Evolutionary conservation across 2,888 invertebrate species (phyloP).

Genomic region (Agrochola circellaris): DNA sequence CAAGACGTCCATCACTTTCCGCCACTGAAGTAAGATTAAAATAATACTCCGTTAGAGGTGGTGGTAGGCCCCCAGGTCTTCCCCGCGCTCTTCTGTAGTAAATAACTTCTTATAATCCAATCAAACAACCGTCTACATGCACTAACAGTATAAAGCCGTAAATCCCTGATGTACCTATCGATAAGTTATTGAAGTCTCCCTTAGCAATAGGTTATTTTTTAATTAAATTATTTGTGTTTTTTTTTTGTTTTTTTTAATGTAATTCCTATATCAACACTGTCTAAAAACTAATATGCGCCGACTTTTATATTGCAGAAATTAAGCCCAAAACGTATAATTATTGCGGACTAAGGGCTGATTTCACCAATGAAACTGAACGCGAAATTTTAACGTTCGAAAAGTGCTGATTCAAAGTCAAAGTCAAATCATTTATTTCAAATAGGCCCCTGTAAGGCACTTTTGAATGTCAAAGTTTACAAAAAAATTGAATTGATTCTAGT

Average conservation of each 20-base stretch:
- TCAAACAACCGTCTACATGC: neutral
- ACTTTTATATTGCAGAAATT: neutral
- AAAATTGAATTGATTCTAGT: too few relatives aligned
- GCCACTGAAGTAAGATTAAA: too few relatives aligned
- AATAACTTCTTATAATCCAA: neutral
- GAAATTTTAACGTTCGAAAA: too few relatives aligned
- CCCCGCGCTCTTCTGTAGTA: neutral
- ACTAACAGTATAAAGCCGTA: neutral
- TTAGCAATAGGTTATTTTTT: neutral
- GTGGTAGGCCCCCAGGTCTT: too few relatives aligned
- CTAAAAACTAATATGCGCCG: neutral
- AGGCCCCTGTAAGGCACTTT: too few relatives aligned
- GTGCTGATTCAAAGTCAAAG: too few relatives aligned
- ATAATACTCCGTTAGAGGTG: too few relatives aligned
- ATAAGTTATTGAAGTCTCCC: neutral
- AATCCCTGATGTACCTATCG: neutral
- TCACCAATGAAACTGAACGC: too few relatives aligned
- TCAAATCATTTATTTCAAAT: too few relatives aligned
- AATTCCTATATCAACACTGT: neutral
- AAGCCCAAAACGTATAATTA: neutral
- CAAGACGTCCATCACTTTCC: too few relatives aligned
- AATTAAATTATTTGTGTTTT: neutral
- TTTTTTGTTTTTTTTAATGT: neutral
- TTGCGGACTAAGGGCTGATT: neutral
- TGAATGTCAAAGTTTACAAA: too few relatives aligned